Evolutionary conservation across 2,888 invertebrate genomes (phyloP).

Genomic region (Lepidocyrtinus sp.): DNA sequence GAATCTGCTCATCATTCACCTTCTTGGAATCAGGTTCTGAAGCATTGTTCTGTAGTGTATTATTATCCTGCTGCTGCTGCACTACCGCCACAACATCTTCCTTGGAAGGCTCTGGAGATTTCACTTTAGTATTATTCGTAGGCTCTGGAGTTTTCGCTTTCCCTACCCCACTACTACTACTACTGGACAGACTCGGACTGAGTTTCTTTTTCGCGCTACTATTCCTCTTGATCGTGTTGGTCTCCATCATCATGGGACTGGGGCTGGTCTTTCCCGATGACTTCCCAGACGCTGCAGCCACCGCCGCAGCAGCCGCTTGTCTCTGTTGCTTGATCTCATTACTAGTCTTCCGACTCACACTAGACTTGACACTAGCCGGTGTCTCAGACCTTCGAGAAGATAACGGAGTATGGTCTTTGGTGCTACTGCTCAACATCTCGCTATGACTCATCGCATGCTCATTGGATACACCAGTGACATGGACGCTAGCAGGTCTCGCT

Average conservation of each 20-base stretch:
- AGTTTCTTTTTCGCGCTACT: slow-evolving; percentile 54
- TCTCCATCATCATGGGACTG: slow-evolving; percentile 48
- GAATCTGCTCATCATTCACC: too few relatives aligned
- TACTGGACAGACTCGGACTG: slow-evolving; percentile 26
- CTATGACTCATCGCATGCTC: slow-evolving; percentile 1
- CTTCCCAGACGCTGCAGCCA: slow-evolving; percentile 41
- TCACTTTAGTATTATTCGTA: background rate
- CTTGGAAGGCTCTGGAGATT: slow-evolving; percentile 22
- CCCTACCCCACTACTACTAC: background rate
- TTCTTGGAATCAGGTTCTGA: too few relatives aligned
- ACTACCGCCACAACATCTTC: too few relatives aligned
- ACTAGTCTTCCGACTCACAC: slow-evolving; percentile 39
- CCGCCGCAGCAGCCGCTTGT: background rate
- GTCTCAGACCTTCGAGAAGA: slow-evolving; percentile 48
- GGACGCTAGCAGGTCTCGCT: slow-evolving; percentile 67
- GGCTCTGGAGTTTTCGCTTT: slow-evolving; percentile 27
- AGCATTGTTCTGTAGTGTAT: too few relatives aligned
- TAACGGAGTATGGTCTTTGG: slow-evolving; percentile 32
- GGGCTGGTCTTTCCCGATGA: slow-evolving; percentile 54
- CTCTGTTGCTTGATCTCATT: slow-evolving; percentile 29
- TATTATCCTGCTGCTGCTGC: too few relatives aligned
- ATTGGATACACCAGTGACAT: slow-evolving; percentile 66
- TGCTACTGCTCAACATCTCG: slow-evolving; percentile 3
- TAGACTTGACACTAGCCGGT: slow-evolving; percentile 32
- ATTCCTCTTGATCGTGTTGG: slow-evolving; percentile 61